phyloP scores from a whole-genome alignment of 2,113 vertebrate genomes.

The Gracilinanus agilis region DNA sequence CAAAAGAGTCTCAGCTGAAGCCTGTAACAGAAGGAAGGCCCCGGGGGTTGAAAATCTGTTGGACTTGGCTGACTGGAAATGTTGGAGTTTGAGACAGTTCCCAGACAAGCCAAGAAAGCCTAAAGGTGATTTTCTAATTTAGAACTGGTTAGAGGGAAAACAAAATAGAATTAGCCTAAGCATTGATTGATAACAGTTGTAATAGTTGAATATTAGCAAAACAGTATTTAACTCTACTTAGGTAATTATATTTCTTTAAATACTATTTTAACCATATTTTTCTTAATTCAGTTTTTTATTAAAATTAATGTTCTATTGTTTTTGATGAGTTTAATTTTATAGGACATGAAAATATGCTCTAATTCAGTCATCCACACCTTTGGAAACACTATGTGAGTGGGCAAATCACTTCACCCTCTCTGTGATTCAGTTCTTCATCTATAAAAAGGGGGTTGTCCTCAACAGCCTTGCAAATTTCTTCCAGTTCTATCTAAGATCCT shows the following conservation, averaged over 20 bases:
- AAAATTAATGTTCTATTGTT: background rate
- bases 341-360: background rate
- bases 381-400: background rate
- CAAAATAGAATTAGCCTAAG: background rate
- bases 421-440: background rate
- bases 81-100: background rate
- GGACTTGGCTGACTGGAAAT: background rate
- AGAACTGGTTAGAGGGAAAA: background rate
- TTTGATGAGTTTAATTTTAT: background rate
- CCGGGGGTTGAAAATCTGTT: slow-evolving; percentile 29
- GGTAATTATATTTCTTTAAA: background rate
- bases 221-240: background rate
- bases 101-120: background rate
- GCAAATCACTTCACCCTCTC: background rate
- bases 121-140: slow-evolving; percentile 6
- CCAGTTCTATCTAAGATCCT: background rate
- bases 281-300: background rate
- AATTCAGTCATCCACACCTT: background rate
- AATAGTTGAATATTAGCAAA: background rate
- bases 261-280: background rate
- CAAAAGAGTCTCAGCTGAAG: background rate
- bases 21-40: slow-evolving; percentile 17
- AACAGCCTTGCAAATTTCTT: background rate
- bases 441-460: background rate
- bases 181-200: background rate